A percentile compares a stretch with the other conserved stretches of the same genome.
Conservation (phyloP, 2,797 vertebrate species). For the Hybognathus amarus region DNA sequence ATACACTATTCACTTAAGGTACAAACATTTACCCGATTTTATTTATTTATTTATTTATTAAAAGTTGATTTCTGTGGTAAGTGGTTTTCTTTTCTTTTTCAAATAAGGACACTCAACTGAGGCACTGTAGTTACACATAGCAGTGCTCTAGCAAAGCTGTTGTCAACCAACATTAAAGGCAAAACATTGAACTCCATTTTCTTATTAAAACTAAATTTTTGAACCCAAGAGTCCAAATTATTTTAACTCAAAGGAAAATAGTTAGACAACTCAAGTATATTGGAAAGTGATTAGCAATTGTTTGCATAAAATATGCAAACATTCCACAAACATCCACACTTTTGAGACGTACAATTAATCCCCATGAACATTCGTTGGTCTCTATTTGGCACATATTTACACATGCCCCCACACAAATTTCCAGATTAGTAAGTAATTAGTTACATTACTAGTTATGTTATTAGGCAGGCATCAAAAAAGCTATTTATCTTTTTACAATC, state of each 20-base stretch:
- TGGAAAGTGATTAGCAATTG: constrained; percentile 40
- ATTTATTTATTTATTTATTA: not conserved
- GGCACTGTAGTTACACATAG: not conserved
- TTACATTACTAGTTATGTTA: too few relatives aligned
- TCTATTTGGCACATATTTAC: constrained; percentile 20
- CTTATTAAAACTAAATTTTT: not conserved
- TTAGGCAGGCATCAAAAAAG: too few relatives aligned
- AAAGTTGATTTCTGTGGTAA: not conserved
- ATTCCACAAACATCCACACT: constrained; percentile 17
- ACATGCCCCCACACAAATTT: not conserved
- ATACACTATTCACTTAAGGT: constrained; percentile 42
- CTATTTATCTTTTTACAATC: too few relatives aligned
- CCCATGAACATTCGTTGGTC: constrained; percentile 24
- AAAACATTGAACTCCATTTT: not conserved
- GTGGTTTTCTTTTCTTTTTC: not conserved
- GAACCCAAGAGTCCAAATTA: constrained; percentile 32
- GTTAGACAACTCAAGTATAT: constrained; percentile 15
- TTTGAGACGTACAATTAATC: constrained; percentile 36
- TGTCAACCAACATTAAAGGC: not conserved
- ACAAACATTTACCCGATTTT: not conserved
- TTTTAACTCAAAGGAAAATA: constrained; percentile 27
- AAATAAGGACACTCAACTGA: not conserved
- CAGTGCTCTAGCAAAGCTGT: not conserved
- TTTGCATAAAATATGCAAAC: constrained; percentile 41
- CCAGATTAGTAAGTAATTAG: not conserved